Conservation (phyloP, 2,888 invertebrate species). For the Diogma glabrata region DNA sequence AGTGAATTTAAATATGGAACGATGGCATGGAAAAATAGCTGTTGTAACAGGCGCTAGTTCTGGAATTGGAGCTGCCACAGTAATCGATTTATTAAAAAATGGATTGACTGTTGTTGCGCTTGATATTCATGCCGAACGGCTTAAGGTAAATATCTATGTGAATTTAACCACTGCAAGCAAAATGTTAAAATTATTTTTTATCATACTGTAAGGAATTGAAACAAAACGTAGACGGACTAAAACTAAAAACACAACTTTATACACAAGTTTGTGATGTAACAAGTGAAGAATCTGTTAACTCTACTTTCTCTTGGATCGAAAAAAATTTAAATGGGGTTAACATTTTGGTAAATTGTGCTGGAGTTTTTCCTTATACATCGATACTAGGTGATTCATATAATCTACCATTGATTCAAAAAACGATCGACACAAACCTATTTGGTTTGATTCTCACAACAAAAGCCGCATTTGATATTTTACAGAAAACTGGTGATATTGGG, state of each 20-base stretch:
- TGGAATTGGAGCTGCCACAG: conserved; percentile 43
- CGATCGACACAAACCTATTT: conserved; percentile 37
- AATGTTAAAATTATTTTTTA: too few relatives aligned
- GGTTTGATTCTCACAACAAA: conserved; percentile 37
- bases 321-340: conserved; percentile 39
- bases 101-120: conserved; percentile 44
- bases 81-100: conserved; percentile 33
- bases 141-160: conserved; percentile 32
- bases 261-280: conserved; percentile 40
- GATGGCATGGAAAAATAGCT: conserved; percentile 36
- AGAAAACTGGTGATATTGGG: conserved; percentile 32
- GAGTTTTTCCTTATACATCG: conserved; percentile 26
- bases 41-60: conserved; percentile 49
- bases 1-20: too few relatives aligned
- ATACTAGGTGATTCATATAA: conserved; percentile 23
- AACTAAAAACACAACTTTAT: conserved; percentile 31
- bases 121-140: conserved; percentile 36
- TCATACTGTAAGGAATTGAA: conserved; percentile 15
- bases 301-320: conserved; percentile 40
- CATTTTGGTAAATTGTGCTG: conserved; percentile 47
- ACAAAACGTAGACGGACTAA: conserved; percentile 17
- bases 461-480: conserved; percentile 38
- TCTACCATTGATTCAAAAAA: conserved; percentile 25
- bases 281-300: conserved; percentile 39
- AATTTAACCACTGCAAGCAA: too few relatives aligned